Evolutionary conservation across 1,140 invertebrate species (phyloP), one percentile per base, ranked within the genome.

Genomic region (Drosophila melanica): DNA sequence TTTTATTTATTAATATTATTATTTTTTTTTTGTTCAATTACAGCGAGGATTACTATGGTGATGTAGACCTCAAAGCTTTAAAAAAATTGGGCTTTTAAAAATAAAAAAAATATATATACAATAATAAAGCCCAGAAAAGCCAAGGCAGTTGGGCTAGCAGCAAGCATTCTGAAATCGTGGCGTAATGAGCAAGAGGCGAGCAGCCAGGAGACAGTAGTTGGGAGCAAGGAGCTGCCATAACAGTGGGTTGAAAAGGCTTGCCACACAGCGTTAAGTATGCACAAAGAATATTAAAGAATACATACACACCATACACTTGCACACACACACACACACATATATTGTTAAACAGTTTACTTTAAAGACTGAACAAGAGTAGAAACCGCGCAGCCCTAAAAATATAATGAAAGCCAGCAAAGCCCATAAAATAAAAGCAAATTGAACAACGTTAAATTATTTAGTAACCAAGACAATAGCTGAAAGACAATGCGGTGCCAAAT

Each of bases 1-100:
- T 7, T 27, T 7, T 27, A 27, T 70, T 72, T 60, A 73, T 69
- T 64, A 67, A 77, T 44, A 64, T n/a, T n/a, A n/a, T n/a, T n/a
- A 18, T 18, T 18, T 75, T 79, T 69, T 68, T 84, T 58, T 69
- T 91, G 91, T 90, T 72, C 69, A 84, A 92, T 93, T 93, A 92
- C 94, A 97, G 96, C 92, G 95, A 96, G 93, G 96, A 97, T 93
- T 97, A 97, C 93, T 96, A 97, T 90, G 96, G 96, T 89, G 95
- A 96, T 90, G 95, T 97, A 79, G 96, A 97, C 92, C 92, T 96
- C 72, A 96, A 96, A 92, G 95, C 95, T 57, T 93, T 97, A 71
- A 95, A 95, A 93, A 96, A 96, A 92, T 92, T 96, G 92, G 96
- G 96, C 92, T 96, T 94, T 93, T 94, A 94, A 91, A 78, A 64